phyloP scores from a whole-genome alignment of 2,888 invertebrate genomes.

The Plagiodera versicolora region DNA sequence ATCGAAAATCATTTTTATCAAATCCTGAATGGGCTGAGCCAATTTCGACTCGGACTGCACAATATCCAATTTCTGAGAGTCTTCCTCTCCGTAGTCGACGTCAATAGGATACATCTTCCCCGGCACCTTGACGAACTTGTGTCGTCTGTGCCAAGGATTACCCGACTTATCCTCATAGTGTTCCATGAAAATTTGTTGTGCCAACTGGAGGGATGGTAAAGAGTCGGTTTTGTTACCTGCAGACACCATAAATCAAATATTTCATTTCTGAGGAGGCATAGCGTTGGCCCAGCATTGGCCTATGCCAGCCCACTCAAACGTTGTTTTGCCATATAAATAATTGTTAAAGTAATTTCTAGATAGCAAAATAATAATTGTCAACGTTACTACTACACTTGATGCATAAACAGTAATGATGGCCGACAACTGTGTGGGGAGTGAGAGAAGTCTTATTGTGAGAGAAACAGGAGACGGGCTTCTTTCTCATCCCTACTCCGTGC shows the following conservation, averaged over 20 bases:
- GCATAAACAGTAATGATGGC: too few relatives aligned
- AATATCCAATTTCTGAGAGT: conserved; percentile 57
- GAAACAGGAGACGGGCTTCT: too few relatives aligned
- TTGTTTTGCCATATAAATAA: too few relatives aligned
- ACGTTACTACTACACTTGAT: too few relatives aligned
- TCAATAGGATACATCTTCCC: conserved; percentile 84
- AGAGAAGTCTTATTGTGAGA: too few relatives aligned
- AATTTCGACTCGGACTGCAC: conserved; percentile 65
- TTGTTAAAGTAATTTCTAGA: too few relatives aligned
- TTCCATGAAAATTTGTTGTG: conserved; percentile 64
- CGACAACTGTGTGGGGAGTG: too few relatives aligned
- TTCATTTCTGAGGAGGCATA: too few relatives aligned
- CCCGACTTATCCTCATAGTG: conserved; percentile 74
- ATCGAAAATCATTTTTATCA: conserved; percentile 88
- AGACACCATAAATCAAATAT: conserved; percentile 3
- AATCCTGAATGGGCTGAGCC: conserved; percentile 73
- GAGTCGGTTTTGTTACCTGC: conserved; percentile 37
- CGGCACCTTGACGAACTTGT: conserved; percentile 65
- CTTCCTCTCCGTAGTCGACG: conserved; percentile 71
- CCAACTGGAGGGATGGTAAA: conserved; percentile 56
- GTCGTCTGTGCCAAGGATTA: conserved; percentile 72
- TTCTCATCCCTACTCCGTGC: too few relatives aligned
- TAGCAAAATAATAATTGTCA: too few relatives aligned
- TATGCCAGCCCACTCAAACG: too few relatives aligned
- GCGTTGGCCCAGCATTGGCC: too few relatives aligned